Base-by-base conservation (phyloP, 2,113 vertebrate genomes). In the Helogale parvula region DNA sequence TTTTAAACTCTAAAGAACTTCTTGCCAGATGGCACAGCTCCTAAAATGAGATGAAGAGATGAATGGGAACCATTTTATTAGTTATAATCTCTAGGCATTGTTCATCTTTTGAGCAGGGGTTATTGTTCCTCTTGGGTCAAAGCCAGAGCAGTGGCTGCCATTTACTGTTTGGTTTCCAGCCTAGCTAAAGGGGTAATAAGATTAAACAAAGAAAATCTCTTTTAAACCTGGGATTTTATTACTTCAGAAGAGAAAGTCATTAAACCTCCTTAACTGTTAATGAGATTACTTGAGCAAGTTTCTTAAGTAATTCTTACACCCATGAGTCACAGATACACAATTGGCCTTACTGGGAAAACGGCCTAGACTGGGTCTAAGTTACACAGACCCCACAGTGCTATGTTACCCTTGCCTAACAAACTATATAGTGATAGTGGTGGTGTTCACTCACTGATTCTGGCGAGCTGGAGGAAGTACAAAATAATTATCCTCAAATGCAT, bases 81-180 rank as follows among this genome's bases (percentile, higher is more conserved):
- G 93, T 82, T 45, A 47, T 69, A 69, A 60, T 94, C 60, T 94
- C 60, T 86, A 88, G 66, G 57, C 88, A 92, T 87, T 31, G 29
- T 86, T 92, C 47, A 41, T 69, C 63, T 94, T 95, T 76, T 79
- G 41, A 71, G 57, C 17, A 69, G 82, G 14, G 27, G 45, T 69
- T 87, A 3, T 86, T 94, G 47, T 17, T 68, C 25, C 90, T 86
- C 27, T 79, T 94, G 74, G 47, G 81, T 52, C 25, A 85, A 23
- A 69, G 52, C 79, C 71, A 93, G 54, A 80, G 38, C 66, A 83
- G 71, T 88, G 88, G 33, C 74, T 85, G n/a, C 92, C 79, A 60
- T 92, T 84, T 95, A 69, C 90, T 91, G 84, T 89, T 90, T 74
- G 74, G 25, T 97, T 97, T 95, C 60, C 23, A 95, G 60, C 33